Percentiles rank a stretch among this genome's conserved stretches.
Conservation (phyloP, 2,797 vertebrate species). For the Rhincodon typus region DNA sequence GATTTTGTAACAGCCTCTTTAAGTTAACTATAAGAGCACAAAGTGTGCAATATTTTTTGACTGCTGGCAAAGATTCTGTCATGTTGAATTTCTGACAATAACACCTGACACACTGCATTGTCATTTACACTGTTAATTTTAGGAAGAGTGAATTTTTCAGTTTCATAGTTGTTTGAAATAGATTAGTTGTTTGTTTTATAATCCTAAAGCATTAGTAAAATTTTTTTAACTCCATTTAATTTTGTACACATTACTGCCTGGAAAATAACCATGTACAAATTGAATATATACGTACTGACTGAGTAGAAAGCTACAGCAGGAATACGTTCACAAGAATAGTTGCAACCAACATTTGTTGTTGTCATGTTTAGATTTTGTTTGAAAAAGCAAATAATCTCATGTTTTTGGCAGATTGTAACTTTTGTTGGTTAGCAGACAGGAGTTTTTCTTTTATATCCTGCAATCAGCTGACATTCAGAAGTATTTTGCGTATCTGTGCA, state of each 20-base stretch:
- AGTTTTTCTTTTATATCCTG: background rate
- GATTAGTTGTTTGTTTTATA: constrained; percentile 10
- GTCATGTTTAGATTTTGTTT: constrained; percentile 25
- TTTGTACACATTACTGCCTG: background rate
- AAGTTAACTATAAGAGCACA: constrained; percentile 24
- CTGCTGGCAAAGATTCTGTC: background rate
- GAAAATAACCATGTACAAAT: constrained; percentile 31
- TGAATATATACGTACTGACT: background rate
- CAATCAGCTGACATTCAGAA: constrained; percentile 21
- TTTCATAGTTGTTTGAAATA: background rate
- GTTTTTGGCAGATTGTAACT: background rate
- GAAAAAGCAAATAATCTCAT: background rate
- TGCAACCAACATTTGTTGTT: constrained; percentile 16
- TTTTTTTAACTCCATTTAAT: background rate
- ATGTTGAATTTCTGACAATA: constrained; percentile 10
- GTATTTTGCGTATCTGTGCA: background rate
- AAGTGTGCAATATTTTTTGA: constrained; percentile 24
- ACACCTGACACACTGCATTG: background rate
- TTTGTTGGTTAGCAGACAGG: constrained; percentile 3
- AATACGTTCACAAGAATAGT: background rate
- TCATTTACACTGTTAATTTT: background rate
- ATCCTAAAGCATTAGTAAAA: constrained; percentile 8
- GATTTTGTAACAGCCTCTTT: constrained; percentile 8
- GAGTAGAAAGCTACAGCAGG: background rate
- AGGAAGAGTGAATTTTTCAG: constrained; percentile 12